Evolutionary conservation across 2,888 invertebrate genomes (phyloP), one percentile per base, ranked within the genome.

Genomic region (Margaritifera margaritifera): DNA sequence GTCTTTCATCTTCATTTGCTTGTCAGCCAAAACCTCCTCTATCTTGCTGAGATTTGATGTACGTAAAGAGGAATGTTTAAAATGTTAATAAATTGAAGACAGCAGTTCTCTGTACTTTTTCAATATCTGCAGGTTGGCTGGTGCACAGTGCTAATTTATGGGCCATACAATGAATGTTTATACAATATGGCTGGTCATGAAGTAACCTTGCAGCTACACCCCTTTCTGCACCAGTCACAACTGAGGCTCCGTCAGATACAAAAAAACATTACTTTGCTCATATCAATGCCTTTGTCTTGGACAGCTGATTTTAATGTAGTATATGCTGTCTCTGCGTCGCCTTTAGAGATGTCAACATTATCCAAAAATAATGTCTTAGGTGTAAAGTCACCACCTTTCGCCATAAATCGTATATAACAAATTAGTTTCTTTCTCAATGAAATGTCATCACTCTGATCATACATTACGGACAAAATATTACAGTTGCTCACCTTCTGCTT

Each of bases 31-130:
- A 22, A 62, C 42, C 8, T 31, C 56, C n/a, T 42, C 25, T 55
- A 62, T 56, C 50, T 68, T 61, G 6, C 19, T 24, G 27, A 67
- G 42, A 54, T 67, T 67, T 19, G 62, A 19, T 52, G 51, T 68
- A 63, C 58, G 62, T 22, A 68, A 42, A n/a, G 66, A 68, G 4
- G 68, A 68, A 68, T 68, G 58, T 51, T 68, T 68, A 62, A 68
- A 63, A 42, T 63, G 27, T 20, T 68, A 68, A 25, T 57, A 68
- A 24, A 68, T 62, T 27, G 52, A 53, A n/a, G 61, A 61, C 19
- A 66, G 27, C 56, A 57, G 24, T 57, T 63, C 56, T 60, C 20
- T 66, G 50, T 68, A 68, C 22, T 53, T 66, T 62, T 68, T 62
- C 62, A 60, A 59, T 54, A 25, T 66, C 63, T 27, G 68, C 57